Conservation (phyloP, 2,113 vertebrate species). For the Corythornis cristatus region DNA sequence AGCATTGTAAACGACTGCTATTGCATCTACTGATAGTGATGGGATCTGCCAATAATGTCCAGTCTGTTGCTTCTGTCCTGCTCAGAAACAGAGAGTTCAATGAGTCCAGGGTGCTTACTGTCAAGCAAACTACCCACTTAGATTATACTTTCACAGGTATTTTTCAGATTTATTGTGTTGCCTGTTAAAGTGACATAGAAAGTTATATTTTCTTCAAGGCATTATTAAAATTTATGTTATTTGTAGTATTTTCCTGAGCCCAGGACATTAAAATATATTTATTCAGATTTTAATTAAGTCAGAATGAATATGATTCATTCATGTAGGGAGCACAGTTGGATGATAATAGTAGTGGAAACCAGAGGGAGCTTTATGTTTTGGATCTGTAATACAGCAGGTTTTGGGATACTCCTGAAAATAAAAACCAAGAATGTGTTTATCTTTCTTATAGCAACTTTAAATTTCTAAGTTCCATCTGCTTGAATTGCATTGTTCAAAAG, state of each 20-base stretch:
- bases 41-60: conserved; percentile 88
- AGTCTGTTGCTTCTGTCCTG: conserved; percentile 90
- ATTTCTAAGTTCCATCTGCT: neutral
- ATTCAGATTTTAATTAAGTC: neutral
- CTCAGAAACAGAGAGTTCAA: conserved; percentile 95
- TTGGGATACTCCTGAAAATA: neutral
- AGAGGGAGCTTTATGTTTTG: neutral
- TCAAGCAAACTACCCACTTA: conserved; percentile 84
- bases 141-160: conserved; percentile 94
- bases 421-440: neutral
- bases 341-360: neutral
- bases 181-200: neutral
- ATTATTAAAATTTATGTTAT: neutral
- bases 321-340: neutral
- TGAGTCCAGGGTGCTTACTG: conserved; percentile 91
- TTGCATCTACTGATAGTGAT: conserved; percentile 93
- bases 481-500: neutral
- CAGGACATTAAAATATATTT: neutral
- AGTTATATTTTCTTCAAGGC: neutral
- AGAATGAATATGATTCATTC: neutral
- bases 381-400: neutral
- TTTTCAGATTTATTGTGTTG: neutral
- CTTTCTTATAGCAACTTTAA: neutral
- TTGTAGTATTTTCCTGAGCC: neutral
- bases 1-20: conserved; percentile 95